phyloP scores from a whole-genome alignment of 2,797 vertebrate species.

The Hephaestus fuliginosus region DNA sequence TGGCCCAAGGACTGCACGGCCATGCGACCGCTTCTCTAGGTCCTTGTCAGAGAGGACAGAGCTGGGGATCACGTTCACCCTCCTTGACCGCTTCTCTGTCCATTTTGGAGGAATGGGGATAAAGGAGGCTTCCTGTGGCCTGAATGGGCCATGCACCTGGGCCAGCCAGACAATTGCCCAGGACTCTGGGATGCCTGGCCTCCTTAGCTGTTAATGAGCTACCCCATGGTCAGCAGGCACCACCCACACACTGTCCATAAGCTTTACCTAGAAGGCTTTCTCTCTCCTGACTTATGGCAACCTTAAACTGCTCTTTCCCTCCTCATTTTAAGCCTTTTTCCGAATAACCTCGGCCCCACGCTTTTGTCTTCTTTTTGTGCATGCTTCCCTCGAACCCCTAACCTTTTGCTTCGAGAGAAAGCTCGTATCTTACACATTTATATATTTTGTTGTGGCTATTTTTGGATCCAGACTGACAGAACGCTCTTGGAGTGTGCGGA shows the following conservation, averaged over 20 bases:
- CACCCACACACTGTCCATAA: constrained; percentile 73
- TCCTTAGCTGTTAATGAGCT: constrained; percentile 83
- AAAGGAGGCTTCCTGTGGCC: constrained; percentile 76
- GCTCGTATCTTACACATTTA: constrained; percentile 17
- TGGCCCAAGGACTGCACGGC: constrained; percentile 42
- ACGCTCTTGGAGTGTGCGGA: background rate
- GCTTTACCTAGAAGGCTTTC: constrained; percentile 59
- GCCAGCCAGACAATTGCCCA: constrained; percentile 78
- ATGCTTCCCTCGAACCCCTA: constrained; percentile 25
- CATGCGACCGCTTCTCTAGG: constrained; percentile 39
- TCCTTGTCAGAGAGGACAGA: constrained; percentile 49
- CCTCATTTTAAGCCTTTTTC: constrained; percentile 51
- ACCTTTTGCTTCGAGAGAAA: constrained; percentile 40
- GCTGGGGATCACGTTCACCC: constrained; percentile 65
- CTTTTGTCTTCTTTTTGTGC: constrained; percentile 51
- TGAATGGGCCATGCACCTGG: constrained; percentile 87
- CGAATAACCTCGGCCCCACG: constrained; percentile 39
- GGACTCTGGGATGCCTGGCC: constrained; percentile 77
- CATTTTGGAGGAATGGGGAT: constrained; percentile 62
- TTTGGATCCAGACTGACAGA: constrained; percentile 16
- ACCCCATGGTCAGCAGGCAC: constrained; percentile 76
- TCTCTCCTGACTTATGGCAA: constrained; percentile 45
- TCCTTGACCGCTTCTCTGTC: constrained; percentile 69
- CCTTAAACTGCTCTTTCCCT: constrained; percentile 62
- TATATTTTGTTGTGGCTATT: constrained; percentile 13